Percentiles rank a stretch among this genome's conserved stretches.
phyloP scores from a whole-genome alignment of 2,888 invertebrate genomes.

The Ennomos quercinarius region DNA sequence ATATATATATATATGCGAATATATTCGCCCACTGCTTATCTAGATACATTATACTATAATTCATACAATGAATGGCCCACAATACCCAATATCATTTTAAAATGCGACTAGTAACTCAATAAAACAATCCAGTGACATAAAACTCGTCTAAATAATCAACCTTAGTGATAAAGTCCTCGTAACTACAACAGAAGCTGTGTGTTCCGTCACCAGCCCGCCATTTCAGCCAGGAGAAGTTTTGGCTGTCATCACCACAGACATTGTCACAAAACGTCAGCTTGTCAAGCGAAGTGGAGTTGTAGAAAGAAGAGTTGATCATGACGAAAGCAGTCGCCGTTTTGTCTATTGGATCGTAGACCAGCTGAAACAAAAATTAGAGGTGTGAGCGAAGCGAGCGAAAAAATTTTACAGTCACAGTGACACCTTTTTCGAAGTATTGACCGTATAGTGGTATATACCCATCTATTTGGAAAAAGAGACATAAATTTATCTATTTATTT shows the following conservation, averaged over 20 bases:
- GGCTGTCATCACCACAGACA: conserved; percentile 58
- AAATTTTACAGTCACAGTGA: neutral
- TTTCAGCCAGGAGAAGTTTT: conserved; percentile 62
- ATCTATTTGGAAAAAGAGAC: too few relatives aligned
- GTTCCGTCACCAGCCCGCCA: conserved; percentile 72
- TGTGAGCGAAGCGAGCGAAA: neutral
- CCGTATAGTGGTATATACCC: too few relatives aligned
- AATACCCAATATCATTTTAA: too few relatives aligned
- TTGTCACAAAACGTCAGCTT: conserved; percentile 63
- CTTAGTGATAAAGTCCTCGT: conserved; percentile 53
- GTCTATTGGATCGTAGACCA: conserved; percentile 61
- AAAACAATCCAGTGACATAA: conserved; percentile 30
- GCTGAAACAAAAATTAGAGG: conserved; percentile 45
- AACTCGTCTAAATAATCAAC: conserved; percentile 50
- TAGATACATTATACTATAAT: too few relatives aligned
- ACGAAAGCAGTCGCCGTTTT: conserved; percentile 65
- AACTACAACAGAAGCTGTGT: conserved; percentile 73
- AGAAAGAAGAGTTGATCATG: conserved; percentile 69
- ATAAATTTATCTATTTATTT: too few relatives aligned
- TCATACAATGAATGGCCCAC: too few relatives aligned
- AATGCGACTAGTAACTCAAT: conserved; percentile 10
- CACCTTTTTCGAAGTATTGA: too few relatives aligned
- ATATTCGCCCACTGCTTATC: too few relatives aligned
- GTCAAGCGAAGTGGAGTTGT: conserved; percentile 51
- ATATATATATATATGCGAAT: too few relatives aligned